phyloP scores from a whole-genome alignment of 2,888 invertebrate species.

The Seira ritae region DNA sequence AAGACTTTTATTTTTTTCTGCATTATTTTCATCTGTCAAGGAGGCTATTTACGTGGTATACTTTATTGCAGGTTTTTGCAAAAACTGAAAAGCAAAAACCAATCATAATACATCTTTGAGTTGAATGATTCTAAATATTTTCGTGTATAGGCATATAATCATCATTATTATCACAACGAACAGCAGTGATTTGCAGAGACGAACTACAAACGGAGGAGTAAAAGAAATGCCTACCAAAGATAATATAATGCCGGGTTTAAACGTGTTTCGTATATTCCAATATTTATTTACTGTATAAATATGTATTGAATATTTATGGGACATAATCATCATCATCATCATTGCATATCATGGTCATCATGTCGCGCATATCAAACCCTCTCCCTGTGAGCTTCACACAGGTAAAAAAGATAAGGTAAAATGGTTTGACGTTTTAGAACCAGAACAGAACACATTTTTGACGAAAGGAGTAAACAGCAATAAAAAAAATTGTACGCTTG shows the following conservation, averaged over 20 bases:
- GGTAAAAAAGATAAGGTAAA: neutral
- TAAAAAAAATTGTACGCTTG: no score
- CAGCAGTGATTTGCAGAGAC: no score
- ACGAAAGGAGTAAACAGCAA: no score
- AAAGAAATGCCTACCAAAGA: no score
- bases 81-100: slow-evolving; percentile 6
- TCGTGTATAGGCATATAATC: neutral
- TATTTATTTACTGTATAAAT: no score
- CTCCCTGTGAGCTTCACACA: neutral
- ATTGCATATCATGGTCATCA: no score
- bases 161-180: no score
- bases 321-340: neutral
- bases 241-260: neutral
- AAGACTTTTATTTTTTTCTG: neutral
- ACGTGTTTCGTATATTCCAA: neutral
- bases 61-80: neutral
- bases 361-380: neutral
- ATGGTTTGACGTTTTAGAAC: slow-evolving; percentile 16
- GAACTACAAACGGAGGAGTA: no score
- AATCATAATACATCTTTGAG: neutral
- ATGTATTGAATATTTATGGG: neutral
- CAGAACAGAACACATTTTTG: neutral
- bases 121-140: slow-evolving; percentile 8
- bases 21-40: neutral
- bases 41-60: neutral